Conservation (phyloP, 2,113 vertebrate species). For the Spermophilus dauricus region DNA sequence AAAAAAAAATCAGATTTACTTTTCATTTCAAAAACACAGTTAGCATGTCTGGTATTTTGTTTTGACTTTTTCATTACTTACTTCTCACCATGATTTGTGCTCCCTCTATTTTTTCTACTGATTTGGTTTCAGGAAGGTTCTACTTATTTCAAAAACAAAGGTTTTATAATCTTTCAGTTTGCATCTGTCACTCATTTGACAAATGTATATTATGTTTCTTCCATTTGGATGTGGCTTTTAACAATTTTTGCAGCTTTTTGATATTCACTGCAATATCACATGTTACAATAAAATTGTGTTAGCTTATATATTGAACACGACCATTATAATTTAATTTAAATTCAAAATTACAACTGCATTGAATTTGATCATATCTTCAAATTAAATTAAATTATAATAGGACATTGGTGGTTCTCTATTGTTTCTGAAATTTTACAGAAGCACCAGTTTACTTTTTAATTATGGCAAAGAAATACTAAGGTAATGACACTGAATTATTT, state of each 20-base stretch:
- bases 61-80: neutral
- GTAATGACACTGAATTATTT: neutral
- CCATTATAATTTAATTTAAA: slow-evolving; percentile 36
- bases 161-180: neutral
- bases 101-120: neutral
- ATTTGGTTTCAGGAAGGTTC: neutral
- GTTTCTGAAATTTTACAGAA: slow-evolving; percentile 15
- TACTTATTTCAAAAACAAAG: neutral
- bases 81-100: neutral
- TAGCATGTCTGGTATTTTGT: neutral
- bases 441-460: neutral
- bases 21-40: neutral
- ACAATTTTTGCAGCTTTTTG: neutral
- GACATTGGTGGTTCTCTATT: neutral
- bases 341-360: slow-evolving; percentile 2
- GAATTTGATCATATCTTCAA: neutral
- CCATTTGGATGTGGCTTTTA: neutral
- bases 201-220: neutral
- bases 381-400: neutral
- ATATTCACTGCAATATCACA: neutral
- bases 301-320: neutral
- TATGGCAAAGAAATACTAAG: neutral
- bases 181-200: neutral
- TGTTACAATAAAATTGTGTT: neutral
- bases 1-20: neutral